Evolutionary conservation across 2,113 vertebrate genomes (phyloP), one percentile per base, ranked within the genome.

Genomic region (Rhodinocichla rosea): DNA sequence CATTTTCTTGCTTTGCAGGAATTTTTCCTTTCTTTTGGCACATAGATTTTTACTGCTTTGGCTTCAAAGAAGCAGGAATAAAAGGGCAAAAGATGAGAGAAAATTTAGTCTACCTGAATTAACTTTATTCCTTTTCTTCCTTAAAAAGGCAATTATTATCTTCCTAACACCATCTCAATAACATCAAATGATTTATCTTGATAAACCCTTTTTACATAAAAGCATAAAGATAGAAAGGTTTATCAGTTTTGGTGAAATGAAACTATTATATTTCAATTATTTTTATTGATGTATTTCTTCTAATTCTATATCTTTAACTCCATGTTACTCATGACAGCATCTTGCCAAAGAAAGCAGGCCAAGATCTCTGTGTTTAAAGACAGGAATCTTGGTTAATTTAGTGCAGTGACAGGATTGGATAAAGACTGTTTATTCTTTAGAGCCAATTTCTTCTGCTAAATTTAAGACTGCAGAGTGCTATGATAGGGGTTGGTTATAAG

Each of bases 61-160:
- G 4, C 32, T 91, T 89, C 87, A 89, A 64, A 82, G 73, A 73
- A 89, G 6, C 18, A 50, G 21, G 24, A 73, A 44, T 80, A 62
- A 22, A 47, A 80, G 35, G 55, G 24, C 44, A 86, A 86, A 71
- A 76, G 16, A 68, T 6, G 20, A 47, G 17, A 73, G 20, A 42
- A 89, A 15, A 71, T 94, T 83, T 83, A 76, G 35, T 50, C 75
- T 65, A 23, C 63, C n/a, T 77, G 50, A 89, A 60, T 76, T 83
- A 87, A 32, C 7, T 80, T 59, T 40, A 47, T 80, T 91, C 10
- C 8, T 86, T 86, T 92, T 73, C 15, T n/a, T 92, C 17, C 44
- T 18, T 87, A 65, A 81, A 91, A 91, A 40, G 15, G 11, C 24
- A 92, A 56, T 83, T 83, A 70, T 30, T 87, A 24, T 64, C 40